These are phyloP conservation scores for Colius striatus DNA, from an alignment of 2,113 vertebrate genomes.

Conservation along the genomic window DNA sequence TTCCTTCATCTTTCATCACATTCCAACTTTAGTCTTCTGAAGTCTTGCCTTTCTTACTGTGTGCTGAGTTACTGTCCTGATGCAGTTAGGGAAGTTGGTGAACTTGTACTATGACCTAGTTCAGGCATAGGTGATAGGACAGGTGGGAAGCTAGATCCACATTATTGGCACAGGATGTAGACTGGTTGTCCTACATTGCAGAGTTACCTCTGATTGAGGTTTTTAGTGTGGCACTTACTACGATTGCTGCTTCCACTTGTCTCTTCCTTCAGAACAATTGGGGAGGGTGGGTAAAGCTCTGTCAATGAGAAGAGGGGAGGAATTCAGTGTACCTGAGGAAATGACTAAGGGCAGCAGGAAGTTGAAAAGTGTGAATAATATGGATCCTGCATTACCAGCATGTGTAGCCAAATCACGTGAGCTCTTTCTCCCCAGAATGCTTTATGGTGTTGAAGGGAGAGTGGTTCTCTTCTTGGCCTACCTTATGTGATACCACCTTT, in stretches of 20 bases:
- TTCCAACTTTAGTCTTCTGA: background rate
- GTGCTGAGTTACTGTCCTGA: background rate
- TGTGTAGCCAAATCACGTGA: accelerated
- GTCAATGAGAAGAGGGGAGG: background rate
- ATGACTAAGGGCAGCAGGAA: background rate
- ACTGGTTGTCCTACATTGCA: accelerated
- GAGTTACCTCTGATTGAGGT: background rate
- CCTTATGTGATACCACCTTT: background rate
- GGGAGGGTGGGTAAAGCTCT: background rate
- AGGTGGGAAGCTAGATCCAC: background rate
- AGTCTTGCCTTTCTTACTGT: background rate
- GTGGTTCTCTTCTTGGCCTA: background rate
- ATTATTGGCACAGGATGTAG: background rate
- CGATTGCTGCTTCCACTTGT: background rate
- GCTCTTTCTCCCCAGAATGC: background rate
- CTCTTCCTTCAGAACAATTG: background rate
- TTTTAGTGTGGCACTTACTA: background rate
- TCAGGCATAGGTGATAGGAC: background rate
- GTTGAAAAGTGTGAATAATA: background rate
- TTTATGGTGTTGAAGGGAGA: background rate
- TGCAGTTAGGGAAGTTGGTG: background rate
- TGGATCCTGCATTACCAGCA: background rate
- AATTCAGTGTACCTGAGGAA: background rate
- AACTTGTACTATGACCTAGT: background rate
- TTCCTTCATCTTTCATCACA: background rate